A percentile compares a stretch with the other conserved stretches of the same genome.
Evolutionary conservation across 2,888 invertebrate species (phyloP).

Genomic region (Harpagoxenus sublaevis): DNA sequence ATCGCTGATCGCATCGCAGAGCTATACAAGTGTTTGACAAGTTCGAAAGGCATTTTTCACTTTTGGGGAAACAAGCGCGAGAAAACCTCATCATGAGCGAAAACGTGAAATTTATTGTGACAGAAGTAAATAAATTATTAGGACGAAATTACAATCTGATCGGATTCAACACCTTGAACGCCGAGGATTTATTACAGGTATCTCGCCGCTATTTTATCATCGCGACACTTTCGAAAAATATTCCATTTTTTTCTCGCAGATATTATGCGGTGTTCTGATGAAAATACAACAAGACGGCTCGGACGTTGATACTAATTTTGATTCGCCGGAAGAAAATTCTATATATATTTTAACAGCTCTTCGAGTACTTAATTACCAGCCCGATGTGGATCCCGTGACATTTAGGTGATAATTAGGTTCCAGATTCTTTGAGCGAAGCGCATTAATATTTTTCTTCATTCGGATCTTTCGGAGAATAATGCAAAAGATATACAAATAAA

Average conservation of each 20-base stretch:
- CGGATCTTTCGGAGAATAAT: not conserved
- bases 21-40: not conserved
- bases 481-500: not conserved
- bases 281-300: conserved; percentile 88
- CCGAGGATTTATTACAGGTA: conserved; percentile 92
- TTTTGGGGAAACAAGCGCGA: not conserved
- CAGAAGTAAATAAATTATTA: conserved; percentile 91
- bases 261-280: conserved; percentile 89
- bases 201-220: not conserved
- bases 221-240: conserved; percentile 16
- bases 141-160: conserved; percentile 93
- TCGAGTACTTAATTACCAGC: conserved; percentile 93
- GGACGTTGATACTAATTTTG: conserved; percentile 91
- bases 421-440: not conserved
- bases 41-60: not conserved
- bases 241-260: conserved; percentile 72
- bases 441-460: not conserved
- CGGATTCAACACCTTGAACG: conserved; percentile 93
- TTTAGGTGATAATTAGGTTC: conserved; percentile 75
- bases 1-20: not conserved
- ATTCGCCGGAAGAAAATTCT: conserved; percentile 92
- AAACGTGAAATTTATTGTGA: conserved; percentile 90
- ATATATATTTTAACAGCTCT: conserved; percentile 91
- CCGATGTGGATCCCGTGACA: conserved; percentile 87
- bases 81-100: conserved; percentile 87